Conservation (phyloP, 2,113 vertebrate genomes). For the Peromyscus californicus region DNA sequence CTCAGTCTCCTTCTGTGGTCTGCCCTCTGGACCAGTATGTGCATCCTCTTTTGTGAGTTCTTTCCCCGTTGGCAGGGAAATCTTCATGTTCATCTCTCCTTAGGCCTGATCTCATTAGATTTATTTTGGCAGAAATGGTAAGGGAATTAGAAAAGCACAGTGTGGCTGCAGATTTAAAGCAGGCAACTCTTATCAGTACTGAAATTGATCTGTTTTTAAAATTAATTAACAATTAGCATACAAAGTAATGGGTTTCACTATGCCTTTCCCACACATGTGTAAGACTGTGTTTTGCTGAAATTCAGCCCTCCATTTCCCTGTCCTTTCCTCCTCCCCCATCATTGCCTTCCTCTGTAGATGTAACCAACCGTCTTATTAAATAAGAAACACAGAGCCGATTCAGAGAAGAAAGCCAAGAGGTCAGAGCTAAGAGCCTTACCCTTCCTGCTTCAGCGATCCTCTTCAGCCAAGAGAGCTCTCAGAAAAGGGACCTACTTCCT, state of each 20-base stretch:
- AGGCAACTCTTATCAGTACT: neutral
- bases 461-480: too few relatives aligned
- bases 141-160: neutral
- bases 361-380: too few relatives aligned
- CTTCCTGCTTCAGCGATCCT: too few relatives aligned
- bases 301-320: neutral
- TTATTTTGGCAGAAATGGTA: neutral
- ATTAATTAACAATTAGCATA: neutral
- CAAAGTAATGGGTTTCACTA: neutral
- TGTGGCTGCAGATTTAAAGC: neutral
- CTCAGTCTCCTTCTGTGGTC: neutral
- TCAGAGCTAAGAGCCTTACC: too few relatives aligned
- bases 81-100: neutral
- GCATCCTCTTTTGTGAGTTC: neutral
- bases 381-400: too few relatives aligned
- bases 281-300: neutral
- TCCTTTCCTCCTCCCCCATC: neutral
- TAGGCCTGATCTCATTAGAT: neutral
- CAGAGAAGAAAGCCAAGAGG: too few relatives aligned
- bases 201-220: neutral
- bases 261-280: too few relatives aligned
- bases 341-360: neutral
- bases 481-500: too few relatives aligned
- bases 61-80: neutral
- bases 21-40: neutral